Evolutionary conservation across 1,140 invertebrate species (phyloP), one percentile per base, ranked within the genome.

Genomic region (Papilio dardanus): DNA sequence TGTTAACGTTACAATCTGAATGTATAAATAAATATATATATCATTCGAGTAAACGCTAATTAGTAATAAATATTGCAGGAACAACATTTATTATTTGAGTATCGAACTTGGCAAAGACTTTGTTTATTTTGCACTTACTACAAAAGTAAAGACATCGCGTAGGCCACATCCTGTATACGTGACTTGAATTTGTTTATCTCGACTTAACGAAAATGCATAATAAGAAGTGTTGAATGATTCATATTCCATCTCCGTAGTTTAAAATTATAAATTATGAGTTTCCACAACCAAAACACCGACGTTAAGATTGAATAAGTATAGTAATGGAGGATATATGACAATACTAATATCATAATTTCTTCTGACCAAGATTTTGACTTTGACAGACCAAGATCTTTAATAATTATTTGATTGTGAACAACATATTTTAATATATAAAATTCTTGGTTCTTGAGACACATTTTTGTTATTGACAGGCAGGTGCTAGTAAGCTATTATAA

Each of bases 21-120:
- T 14, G 54, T 30, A 21, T 50, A 28, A 62, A 28, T 58, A 24
- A 21, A 54, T 21, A 24, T 16, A 16, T 62, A 62, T 28, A 24
- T 54, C 2, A 54, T 54, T 62, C 54, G 14, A 28, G 54, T 62
- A 62, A 62, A 62, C 24, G 24, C 54, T 62, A 30, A 62, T 62
- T 62, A 62, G 12, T 62, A 62, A 62, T 62, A 30, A 62, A 62
- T 62, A 58, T 62, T 62, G 24, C 16, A 30, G 21, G 24, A 16
- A 24, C 10, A 28, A 62, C 24, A 62, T 62, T 62, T 62, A 62
- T 62, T 62, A 62, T 62, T 62, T 28, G 3, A 28, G 5, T 62
- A 24, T 58, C 30, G 54, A 58, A 58, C 21, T 58, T 58, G 24
- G 54, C 24, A 58, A 28, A 62, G 24, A 10, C 3, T 62, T 62